A percentile compares a stretch with the other conserved stretches of the same genome.
These are phyloP conservation scores for Candoia aspera DNA, from an alignment of 2,113 vertebrate species.

Conservation along the genomic window DNA sequence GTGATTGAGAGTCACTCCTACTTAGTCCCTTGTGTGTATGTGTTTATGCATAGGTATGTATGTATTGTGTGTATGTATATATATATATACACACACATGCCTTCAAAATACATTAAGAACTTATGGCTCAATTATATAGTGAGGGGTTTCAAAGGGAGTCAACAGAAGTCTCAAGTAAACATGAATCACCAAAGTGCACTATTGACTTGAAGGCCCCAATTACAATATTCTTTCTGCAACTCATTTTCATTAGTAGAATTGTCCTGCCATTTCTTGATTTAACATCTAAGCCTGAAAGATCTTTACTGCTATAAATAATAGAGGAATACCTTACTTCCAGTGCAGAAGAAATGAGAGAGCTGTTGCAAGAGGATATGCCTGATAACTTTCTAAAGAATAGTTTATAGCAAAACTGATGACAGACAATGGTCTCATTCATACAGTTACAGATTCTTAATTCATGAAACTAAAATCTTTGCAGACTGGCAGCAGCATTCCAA, in stretches of 20 bases:
- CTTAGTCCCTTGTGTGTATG: conserved; percentile 1
- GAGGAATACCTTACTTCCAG: background rate
- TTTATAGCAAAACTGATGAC: background rate
- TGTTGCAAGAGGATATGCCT: background rate
- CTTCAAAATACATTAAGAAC: conserved; percentile 15
- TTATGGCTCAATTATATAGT: conserved; percentile 44
- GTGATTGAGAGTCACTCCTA: conserved; percentile 30
- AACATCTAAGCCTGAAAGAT: conserved; percentile 16
- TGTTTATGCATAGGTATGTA: conserved; percentile 20
- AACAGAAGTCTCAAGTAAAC: conserved; percentile 50
- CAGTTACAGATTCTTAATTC: background rate
- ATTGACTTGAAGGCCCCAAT: conserved; percentile 41
- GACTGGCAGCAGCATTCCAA: background rate
- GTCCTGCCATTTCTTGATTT: conserved; percentile 39
- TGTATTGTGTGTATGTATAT: background rate
- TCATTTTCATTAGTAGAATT: conserved; percentile 40
- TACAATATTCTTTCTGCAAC: conserved; percentile 33
- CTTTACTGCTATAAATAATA: conserved; percentile 21
- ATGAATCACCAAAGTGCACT: conserved; percentile 42
- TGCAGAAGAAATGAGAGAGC: background rate
- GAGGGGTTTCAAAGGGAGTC: conserved; percentile 48
- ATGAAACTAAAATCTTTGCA: background rate
- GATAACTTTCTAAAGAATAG: background rate
- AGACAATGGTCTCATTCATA: background rate
- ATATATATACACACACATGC: background rate